Base-by-base conservation (phyloP, 2,113 vertebrate species). In the Peromyscus polionotus region DNA sequence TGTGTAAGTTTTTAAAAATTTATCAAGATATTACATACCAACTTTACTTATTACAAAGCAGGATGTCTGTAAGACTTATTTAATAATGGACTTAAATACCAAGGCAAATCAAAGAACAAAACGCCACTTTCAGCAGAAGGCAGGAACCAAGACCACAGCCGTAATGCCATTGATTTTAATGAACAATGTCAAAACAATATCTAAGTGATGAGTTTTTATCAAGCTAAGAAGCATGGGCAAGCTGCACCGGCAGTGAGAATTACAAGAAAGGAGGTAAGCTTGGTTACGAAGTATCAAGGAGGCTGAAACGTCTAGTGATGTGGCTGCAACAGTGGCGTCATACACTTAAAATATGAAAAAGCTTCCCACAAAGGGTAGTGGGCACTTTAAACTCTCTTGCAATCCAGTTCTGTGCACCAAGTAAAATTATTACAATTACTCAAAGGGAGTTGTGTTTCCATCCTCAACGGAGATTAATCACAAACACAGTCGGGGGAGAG, bases 401-500 rank as follows among this genome's bases (percentile, higher is more conserved):
- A 97, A 84, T 91, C 72, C 19, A 5, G 81, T 94, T 97, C 88
- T 93, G 88, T 31, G 92, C 75, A 94, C 91, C 86, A 98, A 95
- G 28, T 36, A 94, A 59, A 88, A 94, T 94, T 93, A 93, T 63
- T 89, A 88, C 42, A 94, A 92, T 94, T 97, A 97, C 88, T 96
- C 85, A 95, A 97, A 97, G 48, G 39, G 54, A 95, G 80, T 33
- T 96, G 57, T 95, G 45, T 93, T 93, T 95, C 95, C 75, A 95
- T 96, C 76, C 85, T 98, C 88, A 97, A 95, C 67, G 97, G 80
- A 96, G 22, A 95, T 80, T 92, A 96, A 88, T 80, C 45, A 96
- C 28, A 97, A 92, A 95, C 42, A 92, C 19, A 61, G 80, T 96
- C 88, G 96, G 88, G 45, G 83, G 42, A 97, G 42, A 95, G 67